phyloP scores from a whole-genome alignment of 2,797 vertebrate species.

The Geotrypetes seraphini region DNA sequence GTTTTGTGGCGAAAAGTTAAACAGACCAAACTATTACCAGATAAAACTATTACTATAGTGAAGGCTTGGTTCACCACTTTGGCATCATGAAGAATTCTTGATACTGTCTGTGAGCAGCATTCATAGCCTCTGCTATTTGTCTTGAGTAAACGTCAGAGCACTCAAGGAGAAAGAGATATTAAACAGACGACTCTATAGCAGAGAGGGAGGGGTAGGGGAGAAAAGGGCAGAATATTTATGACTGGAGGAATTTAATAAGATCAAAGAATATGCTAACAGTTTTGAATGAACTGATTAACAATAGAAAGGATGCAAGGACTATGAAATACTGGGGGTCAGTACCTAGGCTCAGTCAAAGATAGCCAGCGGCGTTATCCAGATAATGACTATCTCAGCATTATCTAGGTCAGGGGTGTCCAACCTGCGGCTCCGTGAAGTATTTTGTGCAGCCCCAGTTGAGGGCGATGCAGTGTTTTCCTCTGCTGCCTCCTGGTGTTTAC shows the following conservation, averaged over 20 bases:
- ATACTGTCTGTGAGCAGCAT: slow-evolving; percentile 60
- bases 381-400: too few relatives aligned
- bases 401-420: too few relatives aligned
- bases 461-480: too few relatives aligned
- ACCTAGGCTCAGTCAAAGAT: too few relatives aligned
- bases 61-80: slow-evolving; percentile 45
- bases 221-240: slow-evolving; percentile 59
- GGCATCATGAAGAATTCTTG: slow-evolving; percentile 59
- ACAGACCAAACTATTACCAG: slow-evolving; percentile 57
- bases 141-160: slow-evolving; percentile 59
- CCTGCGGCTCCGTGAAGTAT: too few relatives aligned
- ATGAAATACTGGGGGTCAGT: slow-evolving; percentile 28
- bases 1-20: slow-evolving; percentile 58
- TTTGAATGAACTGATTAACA: slow-evolving; percentile 47
- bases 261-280: slow-evolving; percentile 52
- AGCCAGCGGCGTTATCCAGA: too few relatives aligned
- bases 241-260: slow-evolving; percentile 60
- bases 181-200: slow-evolving; percentile 59
- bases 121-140: slow-evolving; percentile 67
- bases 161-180: slow-evolving; percentile 66
- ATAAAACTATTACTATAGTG: slow-evolving; percentile 52
- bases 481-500: too few relatives aligned
- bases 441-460: too few relatives aligned
- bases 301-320: slow-evolving; percentile 34
- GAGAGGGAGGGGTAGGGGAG: slow-evolving; percentile 46